Evolutionary conservation across 2,888 invertebrate genomes (phyloP), one percentile per base, ranked within the genome.

Genomic region (Steinernema scapterisci): DNA sequence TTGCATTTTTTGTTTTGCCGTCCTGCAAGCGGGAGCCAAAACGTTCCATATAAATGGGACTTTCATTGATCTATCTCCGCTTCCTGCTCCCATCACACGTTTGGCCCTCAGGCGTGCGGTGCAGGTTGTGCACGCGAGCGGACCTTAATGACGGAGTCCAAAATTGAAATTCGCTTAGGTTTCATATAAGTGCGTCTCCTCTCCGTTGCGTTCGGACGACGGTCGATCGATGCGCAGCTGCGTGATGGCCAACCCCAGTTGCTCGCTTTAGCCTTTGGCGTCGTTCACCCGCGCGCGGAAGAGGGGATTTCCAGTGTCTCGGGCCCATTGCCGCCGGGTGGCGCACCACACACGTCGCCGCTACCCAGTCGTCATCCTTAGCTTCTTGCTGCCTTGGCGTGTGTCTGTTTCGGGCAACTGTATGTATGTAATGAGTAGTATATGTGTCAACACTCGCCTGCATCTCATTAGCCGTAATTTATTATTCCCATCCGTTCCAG

Each of bases 201-300:
- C 63, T 31, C 31, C 25, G 38, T 38, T 9, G 38, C 31, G 16
- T 63, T 38, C 63, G 16, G 13, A 25, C 31, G 31, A 7, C 16
- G 63, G 27, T 16, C 48, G 63, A 63, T 63, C 63, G 63, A 63
- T 63, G 63, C 63, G 63, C 63, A 63, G 63, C 63, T 63, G 63
- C 63, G 63, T 63, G 63, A 63, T 63, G 63, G 63, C 63, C 63
- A 63, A 63, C 63, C 63, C 48, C 63, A n/a, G 63, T 63, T 63
- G 63, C 63, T 63, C 63, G 63, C 63, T 63, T 63, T 63, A 63
- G 63, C 48, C 48, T 48, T 48, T 48, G 16, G 63, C 63, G 63
- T 31, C 63, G 63, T 63, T 54, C 63, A 31, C 31, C 63, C 63
- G 63, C 63, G 63, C 63, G 63, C 13, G 63, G 63, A 63, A 63